Conservation (phyloP, 1,140 invertebrate genomes). For the Brachionus koreanus region DNA sequence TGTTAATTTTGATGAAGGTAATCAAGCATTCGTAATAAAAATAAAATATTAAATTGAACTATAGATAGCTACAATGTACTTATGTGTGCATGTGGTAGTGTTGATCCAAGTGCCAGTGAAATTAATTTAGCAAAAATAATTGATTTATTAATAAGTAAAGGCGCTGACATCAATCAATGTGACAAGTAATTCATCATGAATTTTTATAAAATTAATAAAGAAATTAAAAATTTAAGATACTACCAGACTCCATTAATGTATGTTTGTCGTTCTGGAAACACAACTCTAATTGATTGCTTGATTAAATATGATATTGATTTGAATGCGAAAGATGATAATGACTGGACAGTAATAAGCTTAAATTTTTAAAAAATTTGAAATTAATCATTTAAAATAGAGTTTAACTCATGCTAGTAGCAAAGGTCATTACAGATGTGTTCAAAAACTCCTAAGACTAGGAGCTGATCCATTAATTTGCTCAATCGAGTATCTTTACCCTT, state of each 20-base stretch:
- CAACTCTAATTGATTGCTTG: conserved; percentile 13
- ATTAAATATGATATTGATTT: not conserved
- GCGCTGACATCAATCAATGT: conserved; percentile 25
- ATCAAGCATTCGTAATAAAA: not conserved
- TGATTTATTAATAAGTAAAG: not conserved
- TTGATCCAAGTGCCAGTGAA: conserved; percentile 3
- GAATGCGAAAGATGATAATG: conserved; percentile 37
- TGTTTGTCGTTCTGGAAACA: conserved; percentile 5
- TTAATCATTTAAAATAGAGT: not conserved
- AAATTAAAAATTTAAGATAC: not conserved
- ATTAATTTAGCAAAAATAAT: conserved; percentile 15
- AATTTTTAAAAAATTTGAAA: not conserved
- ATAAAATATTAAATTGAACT: not conserved
- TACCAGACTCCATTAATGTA: conserved; percentile 34
- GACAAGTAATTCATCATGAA: conserved; percentile 8
- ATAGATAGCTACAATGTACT: conserved; percentile 17
- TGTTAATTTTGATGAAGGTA: conserved; percentile 39
- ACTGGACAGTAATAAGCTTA: not conserved
- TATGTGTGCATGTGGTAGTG: conserved; percentile 32
- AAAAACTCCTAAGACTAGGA: conserved; percentile 18
- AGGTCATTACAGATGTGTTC: conserved; percentile 33
- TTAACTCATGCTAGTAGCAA: conserved; percentile 15
- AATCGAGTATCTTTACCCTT: conserved; percentile 18
- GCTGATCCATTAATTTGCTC: conserved; percentile 30
- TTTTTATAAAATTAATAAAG: not conserved